Conservation (phyloP, 2,888 invertebrate genomes). For the Tuta absoluta region DNA sequence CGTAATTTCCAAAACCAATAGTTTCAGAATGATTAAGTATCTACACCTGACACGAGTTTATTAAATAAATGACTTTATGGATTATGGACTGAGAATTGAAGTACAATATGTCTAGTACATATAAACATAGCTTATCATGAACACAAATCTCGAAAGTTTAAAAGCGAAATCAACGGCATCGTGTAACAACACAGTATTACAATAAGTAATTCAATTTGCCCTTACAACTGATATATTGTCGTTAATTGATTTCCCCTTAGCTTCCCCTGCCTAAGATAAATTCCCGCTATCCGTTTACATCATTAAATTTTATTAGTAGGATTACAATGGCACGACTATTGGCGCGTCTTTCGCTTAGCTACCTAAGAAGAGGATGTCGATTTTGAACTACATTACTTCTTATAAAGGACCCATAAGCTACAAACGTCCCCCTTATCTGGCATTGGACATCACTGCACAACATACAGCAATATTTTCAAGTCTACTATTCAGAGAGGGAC, state of each 20-base stretch:
- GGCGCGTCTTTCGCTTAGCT: conserved; percentile 47
- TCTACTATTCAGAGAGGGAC: conserved; percentile 52
- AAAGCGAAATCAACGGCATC: conserved; percentile 56
- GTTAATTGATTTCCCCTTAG: conserved; percentile 75
- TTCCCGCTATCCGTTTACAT: conserved; percentile 80
- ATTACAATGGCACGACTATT: conserved; percentile 67
- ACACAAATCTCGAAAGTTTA: conserved; percentile 19
- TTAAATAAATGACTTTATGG: neutral
- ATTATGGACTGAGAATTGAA: neutral
- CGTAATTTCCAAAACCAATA: conserved; percentile 39
- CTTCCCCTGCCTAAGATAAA: conserved; percentile 69
- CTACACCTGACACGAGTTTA: conserved; percentile 22
- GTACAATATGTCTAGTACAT: neutral
- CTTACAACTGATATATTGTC: conserved; percentile 37
- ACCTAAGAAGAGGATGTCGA: neutral
- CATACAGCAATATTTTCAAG: neutral
- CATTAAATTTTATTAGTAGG: conserved; percentile 80
- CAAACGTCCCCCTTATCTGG: neutral
- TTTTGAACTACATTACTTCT: neutral
- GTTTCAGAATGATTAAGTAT: conserved; percentile 34
- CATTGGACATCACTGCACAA: neutral
- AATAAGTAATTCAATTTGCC: conserved; percentile 28
- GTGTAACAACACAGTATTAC: conserved; percentile 38
- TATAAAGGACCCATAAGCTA: neutral
- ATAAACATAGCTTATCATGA: neutral